Evolutionary conservation across 2,797 vertebrate genomes (phyloP).

Genomic region (Nasua narica): DNA sequence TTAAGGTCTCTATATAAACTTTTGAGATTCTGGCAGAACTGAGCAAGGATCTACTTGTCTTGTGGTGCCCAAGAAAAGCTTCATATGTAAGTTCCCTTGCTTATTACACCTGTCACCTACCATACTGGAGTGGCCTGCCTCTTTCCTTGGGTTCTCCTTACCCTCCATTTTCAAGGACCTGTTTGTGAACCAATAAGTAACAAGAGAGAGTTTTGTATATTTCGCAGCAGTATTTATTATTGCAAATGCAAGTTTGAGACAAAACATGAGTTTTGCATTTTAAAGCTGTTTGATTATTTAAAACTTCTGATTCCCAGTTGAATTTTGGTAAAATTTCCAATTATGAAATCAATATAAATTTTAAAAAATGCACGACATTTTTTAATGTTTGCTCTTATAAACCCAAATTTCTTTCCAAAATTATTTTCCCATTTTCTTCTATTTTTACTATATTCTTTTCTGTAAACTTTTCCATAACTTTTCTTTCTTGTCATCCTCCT

Average conservation of each 20-base stretch:
- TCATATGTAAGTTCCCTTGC: background rate
- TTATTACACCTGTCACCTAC: background rate
- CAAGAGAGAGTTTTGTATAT: background rate
- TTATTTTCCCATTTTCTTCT: background rate
- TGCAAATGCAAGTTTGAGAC: background rate
- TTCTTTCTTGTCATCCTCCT: background rate
- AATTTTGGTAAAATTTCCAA: background rate
- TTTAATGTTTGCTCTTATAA: background rate
- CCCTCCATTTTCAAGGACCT: background rate
- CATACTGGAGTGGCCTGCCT: background rate
- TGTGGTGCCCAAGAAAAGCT: background rate
- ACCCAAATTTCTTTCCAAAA: background rate
- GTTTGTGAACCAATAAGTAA: background rate
- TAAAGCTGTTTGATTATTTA: background rate
- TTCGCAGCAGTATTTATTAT: background rate
- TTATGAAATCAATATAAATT: background rate
- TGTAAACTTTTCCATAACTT: background rate
- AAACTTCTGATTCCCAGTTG: background rate
- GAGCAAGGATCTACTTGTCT: background rate
- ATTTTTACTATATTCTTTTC: background rate
- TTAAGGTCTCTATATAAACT: background rate
- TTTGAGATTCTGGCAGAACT: background rate
- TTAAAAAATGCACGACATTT: background rate
- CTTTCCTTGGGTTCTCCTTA: background rate
- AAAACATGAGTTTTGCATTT: background rate